phyloP scores from a whole-genome alignment of 2,888 invertebrate genomes.

The Apomyelois bistriatella region DNA sequence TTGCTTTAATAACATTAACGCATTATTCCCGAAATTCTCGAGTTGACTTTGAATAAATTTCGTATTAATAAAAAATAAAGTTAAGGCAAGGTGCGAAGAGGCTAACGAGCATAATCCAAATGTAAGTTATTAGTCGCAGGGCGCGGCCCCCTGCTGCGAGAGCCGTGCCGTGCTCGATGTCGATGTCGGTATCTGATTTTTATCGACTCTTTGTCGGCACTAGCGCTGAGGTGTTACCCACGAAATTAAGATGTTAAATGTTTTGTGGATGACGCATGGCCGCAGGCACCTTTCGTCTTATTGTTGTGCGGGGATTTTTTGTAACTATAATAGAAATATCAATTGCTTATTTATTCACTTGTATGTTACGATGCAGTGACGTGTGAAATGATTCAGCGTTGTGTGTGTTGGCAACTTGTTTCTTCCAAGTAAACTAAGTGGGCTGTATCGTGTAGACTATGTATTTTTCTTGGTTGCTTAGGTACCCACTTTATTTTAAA shows the following conservation, averaged over 20 bases:
- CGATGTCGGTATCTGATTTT: conserved; percentile 62
- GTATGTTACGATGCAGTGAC: conserved; percentile 46
- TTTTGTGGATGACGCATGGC: conserved; percentile 73
- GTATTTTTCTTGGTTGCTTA: no score
- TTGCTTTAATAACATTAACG: conserved; percentile 65
- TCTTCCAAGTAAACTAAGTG: conserved; percentile 8
- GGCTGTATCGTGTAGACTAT: no score
- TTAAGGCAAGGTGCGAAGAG: conserved; percentile 75
- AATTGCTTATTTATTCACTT: conserved; percentile 48
- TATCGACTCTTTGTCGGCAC: conserved; percentile 76
- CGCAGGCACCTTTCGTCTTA: conserved; percentile 40
- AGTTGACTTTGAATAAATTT: conserved; percentile 70
- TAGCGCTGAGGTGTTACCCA: conserved; percentile 73
- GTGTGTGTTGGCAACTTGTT: not conserved
- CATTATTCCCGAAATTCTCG: conserved; percentile 67
- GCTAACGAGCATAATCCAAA: conserved; percentile 77
- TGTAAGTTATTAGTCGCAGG: conserved; percentile 73
- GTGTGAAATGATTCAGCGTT: conserved; percentile 40
- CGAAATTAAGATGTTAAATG: conserved; percentile 76
- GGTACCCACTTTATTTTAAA: no score
- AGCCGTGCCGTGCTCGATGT: conserved; percentile 35
- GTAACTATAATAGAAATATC: conserved; percentile 65
- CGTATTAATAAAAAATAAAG: conserved; percentile 72
- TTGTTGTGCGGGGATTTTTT: conserved; percentile 31
- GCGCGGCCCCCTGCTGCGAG: conserved; percentile 63